phyloP scores from a whole-genome alignment of 2,797 vertebrate species.

The Botia almorhae region DNA sequence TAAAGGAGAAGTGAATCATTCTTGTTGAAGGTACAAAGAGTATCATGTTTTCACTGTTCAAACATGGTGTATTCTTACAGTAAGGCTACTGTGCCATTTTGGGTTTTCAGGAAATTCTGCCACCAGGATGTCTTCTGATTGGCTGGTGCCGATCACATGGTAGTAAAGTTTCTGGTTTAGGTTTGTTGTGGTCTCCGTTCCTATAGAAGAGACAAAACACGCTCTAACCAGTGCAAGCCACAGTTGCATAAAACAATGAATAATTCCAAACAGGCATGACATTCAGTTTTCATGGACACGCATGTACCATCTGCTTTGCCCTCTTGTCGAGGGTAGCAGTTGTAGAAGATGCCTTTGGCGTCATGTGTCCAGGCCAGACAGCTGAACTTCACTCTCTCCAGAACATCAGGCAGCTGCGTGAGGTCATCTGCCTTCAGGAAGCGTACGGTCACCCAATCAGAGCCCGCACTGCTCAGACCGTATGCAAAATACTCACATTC shows the following conservation, averaged over 20 bases:
- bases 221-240: not conserved
- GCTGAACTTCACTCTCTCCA: slow-evolving; percentile 82
- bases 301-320: slow-evolving; percentile 76
- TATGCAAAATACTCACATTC: slow-evolving; percentile 80
- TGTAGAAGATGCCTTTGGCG: slow-evolving; percentile 79
- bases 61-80: slow-evolving; percentile 56
- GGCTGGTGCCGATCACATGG: slow-evolving; percentile 75
- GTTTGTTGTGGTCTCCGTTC: slow-evolving; percentile 79
- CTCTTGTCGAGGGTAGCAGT: slow-evolving; percentile 75
- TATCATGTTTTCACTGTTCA: too few relatives aligned
- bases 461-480: slow-evolving; percentile 78
- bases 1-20: slow-evolving; percentile 21
- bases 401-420: slow-evolving; percentile 69
- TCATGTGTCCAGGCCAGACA: slow-evolving; percentile 82
- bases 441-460: slow-evolving; percentile 78
- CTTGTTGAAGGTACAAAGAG: too few relatives aligned
- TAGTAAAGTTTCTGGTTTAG: slow-evolving; percentile 82
- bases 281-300: not conserved
- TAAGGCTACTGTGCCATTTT: slow-evolving; percentile 76
- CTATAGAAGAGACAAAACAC: slow-evolving; percentile 58
- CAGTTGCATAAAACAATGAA: not conserved
- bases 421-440: slow-evolving; percentile 75
- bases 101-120: slow-evolving; percentile 79
- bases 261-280: not conserved
- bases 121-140: slow-evolving; percentile 78